Evolutionary conservation across 92 coral and sea anemone genomes (phyloP).

Genomic region (Epizoanthus stellaris): DNA sequence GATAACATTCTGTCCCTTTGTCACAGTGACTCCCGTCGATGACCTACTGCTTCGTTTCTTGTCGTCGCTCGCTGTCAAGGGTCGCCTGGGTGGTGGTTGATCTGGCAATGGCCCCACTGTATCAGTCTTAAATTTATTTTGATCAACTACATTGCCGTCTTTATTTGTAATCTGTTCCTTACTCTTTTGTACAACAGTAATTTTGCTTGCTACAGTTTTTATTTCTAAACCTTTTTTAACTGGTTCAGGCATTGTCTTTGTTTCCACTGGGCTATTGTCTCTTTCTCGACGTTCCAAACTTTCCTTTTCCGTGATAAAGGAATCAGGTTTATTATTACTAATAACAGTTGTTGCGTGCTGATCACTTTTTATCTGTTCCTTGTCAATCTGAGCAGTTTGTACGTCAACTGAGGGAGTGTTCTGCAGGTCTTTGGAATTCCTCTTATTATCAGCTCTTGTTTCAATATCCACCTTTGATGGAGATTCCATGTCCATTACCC

Average conservation of each 20-base stretch:
- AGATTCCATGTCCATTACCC: neutral
- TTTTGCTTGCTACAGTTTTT: neutral
- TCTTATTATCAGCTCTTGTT: neutral
- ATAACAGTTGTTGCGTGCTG: neutral
- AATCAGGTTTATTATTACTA: neutral
- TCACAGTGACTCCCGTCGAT: neutral
- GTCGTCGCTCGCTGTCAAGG: neutral
- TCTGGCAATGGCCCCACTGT: slow-evolving; percentile 21
- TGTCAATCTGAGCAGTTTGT: neutral
- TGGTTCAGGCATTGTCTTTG: neutral
- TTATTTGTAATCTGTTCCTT: neutral
- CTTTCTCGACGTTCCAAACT: neutral
- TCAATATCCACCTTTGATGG: neutral
- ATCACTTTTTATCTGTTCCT: neutral
- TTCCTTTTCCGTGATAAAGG: slow-evolving; percentile 5
- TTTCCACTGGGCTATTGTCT: neutral
- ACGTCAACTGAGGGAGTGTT: neutral
- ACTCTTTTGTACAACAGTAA: neutral
- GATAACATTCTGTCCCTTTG: neutral
- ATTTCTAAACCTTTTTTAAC: neutral
- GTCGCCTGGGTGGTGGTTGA: slow-evolving; percentile 32
- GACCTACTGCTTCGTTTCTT: neutral
- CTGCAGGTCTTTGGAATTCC: neutral
- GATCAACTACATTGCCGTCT: neutral
- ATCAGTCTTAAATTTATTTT: neutral